Conservation (phyloP, 1,140 invertebrate genomes). For the Chelonus insularis region DNA sequence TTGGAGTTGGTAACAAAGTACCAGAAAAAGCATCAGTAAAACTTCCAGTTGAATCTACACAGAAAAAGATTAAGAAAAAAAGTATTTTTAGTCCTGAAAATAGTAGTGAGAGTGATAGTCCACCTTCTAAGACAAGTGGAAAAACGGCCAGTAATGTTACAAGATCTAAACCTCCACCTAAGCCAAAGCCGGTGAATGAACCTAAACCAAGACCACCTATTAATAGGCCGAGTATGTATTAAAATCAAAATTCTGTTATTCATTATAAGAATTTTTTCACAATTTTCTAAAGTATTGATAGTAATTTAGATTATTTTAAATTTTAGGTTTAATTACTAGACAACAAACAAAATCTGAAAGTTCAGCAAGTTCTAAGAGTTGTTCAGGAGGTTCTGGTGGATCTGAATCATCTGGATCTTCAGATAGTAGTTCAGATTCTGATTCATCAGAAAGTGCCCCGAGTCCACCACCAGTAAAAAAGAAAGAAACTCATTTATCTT, state of each 20-base stretch:
- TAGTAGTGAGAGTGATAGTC: constrained; percentile 72
- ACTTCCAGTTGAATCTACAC: constrained; percentile 48
- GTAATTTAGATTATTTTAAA: too few relatives aligned
- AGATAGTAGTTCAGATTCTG: constrained; percentile 58
- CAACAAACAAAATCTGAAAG: constrained; percentile 52
- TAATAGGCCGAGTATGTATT: constrained; percentile 46
- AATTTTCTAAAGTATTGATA: too few relatives aligned
- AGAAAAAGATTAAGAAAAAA: constrained; percentile 71
- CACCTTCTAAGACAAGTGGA: constrained; percentile 43
- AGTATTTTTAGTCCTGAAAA: constrained; percentile 84
- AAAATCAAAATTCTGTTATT: not conserved
- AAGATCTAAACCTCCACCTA: constrained; percentile 42
- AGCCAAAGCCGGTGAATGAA: not conserved
- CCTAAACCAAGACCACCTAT: constrained; percentile 33
- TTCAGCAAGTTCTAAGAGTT: constrained; percentile 56
- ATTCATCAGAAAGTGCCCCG: constrained; percentile 55
- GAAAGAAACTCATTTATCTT: constrained; percentile 45
- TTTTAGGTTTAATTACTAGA: constrained; percentile 35
- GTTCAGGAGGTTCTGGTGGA: constrained; percentile 48
- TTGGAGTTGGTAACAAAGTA: constrained; percentile 39
- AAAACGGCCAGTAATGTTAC: constrained; percentile 41
- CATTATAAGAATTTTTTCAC: too few relatives aligned
- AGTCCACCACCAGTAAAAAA: constrained; percentile 51
- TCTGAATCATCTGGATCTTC: constrained; percentile 53
- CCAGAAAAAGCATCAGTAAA: constrained; percentile 48